Percentiles rank a stretch among this genome's conserved stretches.
These are phyloP conservation scores for Pristionchus exspectatus DNA, from an alignment of 2,888 invertebrate genomes.

Conservation along the genomic window DNA sequence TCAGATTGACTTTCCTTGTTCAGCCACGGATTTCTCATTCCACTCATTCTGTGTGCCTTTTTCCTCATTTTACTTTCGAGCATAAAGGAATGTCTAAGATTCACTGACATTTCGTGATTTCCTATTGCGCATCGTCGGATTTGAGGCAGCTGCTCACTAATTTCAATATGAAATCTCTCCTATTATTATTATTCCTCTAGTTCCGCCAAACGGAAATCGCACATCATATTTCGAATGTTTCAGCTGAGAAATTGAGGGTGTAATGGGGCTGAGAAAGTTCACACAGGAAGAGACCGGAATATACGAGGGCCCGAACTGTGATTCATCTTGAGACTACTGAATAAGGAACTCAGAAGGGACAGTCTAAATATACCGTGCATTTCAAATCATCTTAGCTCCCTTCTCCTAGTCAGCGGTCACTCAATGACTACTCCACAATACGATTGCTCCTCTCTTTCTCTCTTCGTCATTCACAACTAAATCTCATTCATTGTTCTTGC, in stretches of 20 bases:
- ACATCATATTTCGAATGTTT: constrained; percentile 11
- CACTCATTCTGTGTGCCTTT: neutral
- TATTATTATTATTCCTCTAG: neutral
- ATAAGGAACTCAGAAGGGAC: neutral
- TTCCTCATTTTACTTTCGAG: neutral
- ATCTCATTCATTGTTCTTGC: neutral
- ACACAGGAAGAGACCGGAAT: constrained; percentile 5
- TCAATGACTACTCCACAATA: neutral
- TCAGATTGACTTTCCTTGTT: neutral
- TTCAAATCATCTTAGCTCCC: neutral
- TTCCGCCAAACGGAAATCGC: neutral
- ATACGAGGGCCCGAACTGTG: neutral
- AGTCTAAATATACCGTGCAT: neutral
- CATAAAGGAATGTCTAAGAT: neutral
- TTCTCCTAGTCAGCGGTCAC: neutral
- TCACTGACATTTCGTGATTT: constrained; percentile 7
- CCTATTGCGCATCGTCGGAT: neutral
- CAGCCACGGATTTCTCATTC: neutral
- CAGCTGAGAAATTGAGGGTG: neutral
- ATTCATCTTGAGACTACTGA: neutral
- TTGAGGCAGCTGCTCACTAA: neutral
- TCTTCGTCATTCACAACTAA: neutral
- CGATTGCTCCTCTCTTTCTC: neutral
- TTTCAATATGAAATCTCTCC: neutral
- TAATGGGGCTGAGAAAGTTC: constrained; percentile 18